A percentile compares a stretch with the other conserved stretches of the same genome.
These are phyloP conservation scores for Lutjanus campechanus DNA, from an alignment of 2,797 vertebrate species.

Conservation along the genomic window DNA sequence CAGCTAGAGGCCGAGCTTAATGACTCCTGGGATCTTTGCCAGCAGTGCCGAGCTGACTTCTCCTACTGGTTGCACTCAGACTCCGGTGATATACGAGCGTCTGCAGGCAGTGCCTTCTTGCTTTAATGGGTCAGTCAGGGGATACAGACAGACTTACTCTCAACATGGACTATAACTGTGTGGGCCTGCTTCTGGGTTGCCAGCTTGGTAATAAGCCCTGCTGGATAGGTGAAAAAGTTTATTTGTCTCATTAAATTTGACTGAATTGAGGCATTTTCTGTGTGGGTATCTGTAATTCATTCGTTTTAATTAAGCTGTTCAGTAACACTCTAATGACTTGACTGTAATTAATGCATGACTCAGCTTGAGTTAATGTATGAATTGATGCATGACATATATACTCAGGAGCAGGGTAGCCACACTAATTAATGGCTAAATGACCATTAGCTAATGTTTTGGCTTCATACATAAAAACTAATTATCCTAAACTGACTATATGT, in stretches of 20 bases:
- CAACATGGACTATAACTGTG: neutral
- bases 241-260: slow-evolving; percentile 25
- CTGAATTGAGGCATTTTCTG: slow-evolving; percentile 18
- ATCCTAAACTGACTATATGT: neutral
- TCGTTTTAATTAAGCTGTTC: slow-evolving; percentile 14
- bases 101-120: slow-evolving; percentile 27
- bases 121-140: slow-evolving; percentile 43
- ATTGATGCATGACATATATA: slow-evolving; percentile 8
- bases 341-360: slow-evolving; percentile 40
- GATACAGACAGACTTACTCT: slow-evolving; percentile 25
- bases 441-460: neutral
- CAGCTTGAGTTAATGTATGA: slow-evolving; percentile 21
- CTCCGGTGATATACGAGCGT: slow-evolving; percentile 39
- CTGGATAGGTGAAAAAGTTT: neutral
- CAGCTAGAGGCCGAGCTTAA: slow-evolving; percentile 44
- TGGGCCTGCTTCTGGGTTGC: slow-evolving; percentile 12
- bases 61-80: slow-evolving; percentile 24
- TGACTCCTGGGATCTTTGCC: slow-evolving; percentile 54
- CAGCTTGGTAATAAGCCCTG: slow-evolving; percentile 24
- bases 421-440: slow-evolving; percentile 2
- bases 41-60: slow-evolving; percentile 9
- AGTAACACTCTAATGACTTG: slow-evolving; percentile 8
- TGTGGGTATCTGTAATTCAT: slow-evolving; percentile 2
- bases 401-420: neutral
- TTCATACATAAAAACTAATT: neutral